These are phyloP conservation scores for Cyprinodon brontotheroides DNA, from an alignment of 2,113 vertebrate genomes.

Conservation along the genomic window DNA sequence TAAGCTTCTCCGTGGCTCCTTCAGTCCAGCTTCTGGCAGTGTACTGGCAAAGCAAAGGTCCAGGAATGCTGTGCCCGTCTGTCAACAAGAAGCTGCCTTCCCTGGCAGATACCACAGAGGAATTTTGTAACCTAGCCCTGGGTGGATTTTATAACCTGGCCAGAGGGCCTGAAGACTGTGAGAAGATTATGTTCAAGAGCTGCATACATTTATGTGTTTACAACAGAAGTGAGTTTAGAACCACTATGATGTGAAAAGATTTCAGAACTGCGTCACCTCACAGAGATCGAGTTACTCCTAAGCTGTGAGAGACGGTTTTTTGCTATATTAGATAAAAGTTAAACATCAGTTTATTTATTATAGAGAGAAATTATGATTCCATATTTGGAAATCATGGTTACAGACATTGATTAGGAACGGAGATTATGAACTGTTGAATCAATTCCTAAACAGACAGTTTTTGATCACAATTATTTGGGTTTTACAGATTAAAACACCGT, in stretches of 20 bases:
- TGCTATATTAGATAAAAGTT: too few species aligned
- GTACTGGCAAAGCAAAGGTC: slow-evolving; percentile 52
- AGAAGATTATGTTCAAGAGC: slow-evolving; percentile 48
- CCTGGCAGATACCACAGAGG: slow-evolving; percentile 75
- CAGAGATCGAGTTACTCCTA: background rate
- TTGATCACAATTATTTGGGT: background rate
- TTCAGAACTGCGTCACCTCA: slow-evolving; percentile 3
- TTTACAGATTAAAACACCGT: background rate
- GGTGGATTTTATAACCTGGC: slow-evolving; percentile 76
- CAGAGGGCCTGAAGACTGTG: slow-evolving; percentile 32
- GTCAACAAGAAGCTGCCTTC: slow-evolving; percentile 77
- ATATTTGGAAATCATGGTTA: background rate
- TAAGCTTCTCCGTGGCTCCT: slow-evolving; percentile 59
- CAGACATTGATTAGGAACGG: background rate
- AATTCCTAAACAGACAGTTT: background rate
- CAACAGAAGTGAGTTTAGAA: background rate
- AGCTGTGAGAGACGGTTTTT: background rate
- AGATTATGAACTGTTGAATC: background rate
- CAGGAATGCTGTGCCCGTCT: slow-evolving; percentile 83
- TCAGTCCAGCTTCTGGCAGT: slow-evolving; percentile 71
- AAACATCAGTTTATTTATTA: background rate
- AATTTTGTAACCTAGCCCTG: slow-evolving; percentile 74
- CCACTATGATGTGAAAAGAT: background rate
- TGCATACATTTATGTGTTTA: slow-evolving; percentile 30
- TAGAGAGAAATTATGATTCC: background rate